Evolutionary conservation across 2,113 vertebrate species (phyloP), one percentile per base, ranked within the genome.

Genomic region (Stomatorhinus ivindoensis): DNA sequence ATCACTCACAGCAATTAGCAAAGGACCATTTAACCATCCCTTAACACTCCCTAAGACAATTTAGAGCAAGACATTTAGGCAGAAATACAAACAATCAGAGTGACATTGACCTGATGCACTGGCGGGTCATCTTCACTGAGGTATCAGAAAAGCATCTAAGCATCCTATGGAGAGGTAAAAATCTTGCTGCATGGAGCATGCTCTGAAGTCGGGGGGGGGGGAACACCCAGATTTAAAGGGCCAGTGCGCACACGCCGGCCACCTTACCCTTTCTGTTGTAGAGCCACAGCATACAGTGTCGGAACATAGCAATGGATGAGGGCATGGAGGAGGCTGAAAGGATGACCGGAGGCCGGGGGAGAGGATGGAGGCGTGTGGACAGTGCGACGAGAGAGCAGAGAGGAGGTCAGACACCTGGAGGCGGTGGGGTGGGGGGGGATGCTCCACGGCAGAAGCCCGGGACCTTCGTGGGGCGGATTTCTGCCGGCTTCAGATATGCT

Each of bases 261-360:
- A 94, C 95, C 98, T 99, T 98, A 99, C 97, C 98, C 98, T 98
- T 99, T 96, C 97, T 97, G 97, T 96, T 95, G 96, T 97, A 96
- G 97, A 99, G 96, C 98, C 98, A 98, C 96, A 99, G 97, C 97
- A 99, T 98, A 97, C 98, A 99, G 97, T 98, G 97, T 96, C 97
- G 96, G 95, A 99, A 99, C 96, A 99, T 97, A 97, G 97, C 97
- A 97, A 98, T 98, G 95, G 96, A 96, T 97, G 97, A 97, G 96
- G 97, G 97, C 98, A 99, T 98, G 97, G 96, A 96, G 96, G 95
- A 94, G 91, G 94, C 96, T 89, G 91, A 92, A 96, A 93, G 65
- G 90, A 89, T 88, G 90, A 92, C 92, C 91, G 91, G 90, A 92
- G 92, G 95, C 61, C 61, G 10, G 61, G 61, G 95, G 93, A 93